A percentile compares a stretch with the other conserved stretches of the same genome.
These are phyloP conservation scores for Heliconius hewitsoni DNA, from an alignment of 1,140 invertebrate species.

Conservation along the genomic window DNA sequence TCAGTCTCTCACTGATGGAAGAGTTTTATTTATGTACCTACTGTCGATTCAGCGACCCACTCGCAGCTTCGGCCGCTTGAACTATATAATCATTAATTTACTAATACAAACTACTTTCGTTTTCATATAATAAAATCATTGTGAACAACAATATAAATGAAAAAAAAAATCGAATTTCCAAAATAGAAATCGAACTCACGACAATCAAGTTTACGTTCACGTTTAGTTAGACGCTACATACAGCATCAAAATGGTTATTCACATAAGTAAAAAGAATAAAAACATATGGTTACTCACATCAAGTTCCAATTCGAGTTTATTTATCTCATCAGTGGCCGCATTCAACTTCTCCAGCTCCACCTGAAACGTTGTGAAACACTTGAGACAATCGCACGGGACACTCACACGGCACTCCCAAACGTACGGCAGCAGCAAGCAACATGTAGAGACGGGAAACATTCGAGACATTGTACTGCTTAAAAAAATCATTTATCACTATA, in stretches of 20 bases:
- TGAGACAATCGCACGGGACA: constrained; percentile 71
- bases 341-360: constrained; percentile 97
- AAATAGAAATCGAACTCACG: too few species aligned
- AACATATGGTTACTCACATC: constrained; percentile 87
- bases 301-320: constrained; percentile 95
- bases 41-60: too few species aligned
- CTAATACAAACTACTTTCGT: too few species aligned
- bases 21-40: too few species aligned
- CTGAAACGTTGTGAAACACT: constrained; percentile 83
- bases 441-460: constrained; percentile 78
- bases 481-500: constrained; percentile 30
- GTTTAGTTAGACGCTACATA: not conserved
- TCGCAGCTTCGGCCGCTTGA: too few species aligned
- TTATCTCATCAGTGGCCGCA: constrained; percentile 96
- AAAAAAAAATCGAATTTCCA: too few species aligned
- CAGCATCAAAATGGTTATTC: not conserved
- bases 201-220: not conserved
- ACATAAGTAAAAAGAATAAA: not conserved
- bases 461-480: constrained; percentile 52
- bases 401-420: constrained; percentile 56
- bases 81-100: too few species aligned
- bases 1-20: too few species aligned
- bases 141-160: too few species aligned
- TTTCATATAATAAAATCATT: too few species aligned
- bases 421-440: constrained; percentile 72